These are phyloP conservation scores for Cavia porcellus DNA, from an alignment of 2,113 vertebrate genomes.

Conservation along the genomic window DNA sequence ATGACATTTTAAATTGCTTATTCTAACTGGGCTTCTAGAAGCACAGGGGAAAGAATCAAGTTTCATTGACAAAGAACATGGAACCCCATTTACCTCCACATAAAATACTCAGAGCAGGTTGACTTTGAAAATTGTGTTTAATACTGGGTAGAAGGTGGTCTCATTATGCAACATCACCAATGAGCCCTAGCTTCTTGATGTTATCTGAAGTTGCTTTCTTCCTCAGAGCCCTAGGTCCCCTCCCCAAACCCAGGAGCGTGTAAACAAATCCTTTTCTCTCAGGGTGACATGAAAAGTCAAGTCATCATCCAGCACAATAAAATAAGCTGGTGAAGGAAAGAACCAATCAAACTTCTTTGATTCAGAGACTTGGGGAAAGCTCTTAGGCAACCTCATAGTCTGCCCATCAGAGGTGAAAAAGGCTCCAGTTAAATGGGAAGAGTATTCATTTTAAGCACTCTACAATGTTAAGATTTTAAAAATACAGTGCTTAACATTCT, in stretches of 20 bases:
- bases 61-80: slow-evolving; percentile 48
- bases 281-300: slow-evolving; percentile 67
- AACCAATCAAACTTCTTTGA: slow-evolving; percentile 76
- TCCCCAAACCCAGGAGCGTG: slow-evolving; percentile 50
- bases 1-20: background rate
- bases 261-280: slow-evolving; percentile 75
- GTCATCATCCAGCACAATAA: slow-evolving; percentile 68
- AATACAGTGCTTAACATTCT: slow-evolving; percentile 82
- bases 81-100: slow-evolving; percentile 9
- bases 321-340: slow-evolving; percentile 71
- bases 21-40: slow-evolving; percentile 8
- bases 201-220: slow-evolving; percentile 56
- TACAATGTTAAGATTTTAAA: slow-evolving; percentile 84
- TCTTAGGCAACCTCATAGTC: slow-evolving; percentile 73
- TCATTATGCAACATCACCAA: slow-evolving; percentile 13
- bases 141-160: slow-evolving; percentile 23
- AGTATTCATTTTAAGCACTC: slow-evolving; percentile 80
- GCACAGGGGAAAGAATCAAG: slow-evolving; percentile 1
- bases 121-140: background rate
- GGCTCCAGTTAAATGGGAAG: slow-evolving; percentile 73
- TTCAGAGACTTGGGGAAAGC: slow-evolving; percentile 66
- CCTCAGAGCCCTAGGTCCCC: background rate
- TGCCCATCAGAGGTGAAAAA: slow-evolving; percentile 73
- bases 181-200: slow-evolving; percentile 23
- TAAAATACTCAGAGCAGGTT: background rate